Evolutionary conservation across 30 jellyfish, hydroid and myxozoan species (phyloP), one percentile per base, ranked within the genome.

Genomic region (Cassiopea andromeda): DNA sequence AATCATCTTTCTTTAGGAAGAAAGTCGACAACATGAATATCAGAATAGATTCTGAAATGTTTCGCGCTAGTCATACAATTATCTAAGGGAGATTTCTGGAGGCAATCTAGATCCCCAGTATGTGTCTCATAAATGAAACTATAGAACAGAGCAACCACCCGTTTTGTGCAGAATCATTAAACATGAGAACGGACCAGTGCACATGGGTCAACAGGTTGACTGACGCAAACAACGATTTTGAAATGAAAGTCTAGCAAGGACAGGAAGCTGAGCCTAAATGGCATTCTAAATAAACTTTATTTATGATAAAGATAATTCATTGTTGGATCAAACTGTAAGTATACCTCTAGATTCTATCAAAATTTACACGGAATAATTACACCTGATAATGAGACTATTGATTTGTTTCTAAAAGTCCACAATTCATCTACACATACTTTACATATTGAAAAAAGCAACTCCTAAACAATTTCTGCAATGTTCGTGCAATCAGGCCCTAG

Each of bases 161-260:
- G 94, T 64, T 49, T 73, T 54, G 75, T 54, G 88, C 90, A 77
- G 75, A 77, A 59, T 79, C 90, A 67, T 81, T 87, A 87, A 87
- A 87, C 94, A 87, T 45, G 90, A 81, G 61, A 87, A 87, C 94
- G 94, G 68, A 74, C 94, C 94, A 87, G 67, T 87, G 94, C 80
- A 60, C 94, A 87, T 47, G 88, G 94, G 94, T 87, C 94, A 87
- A 46, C 64, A 78, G 82, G 87, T 76, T 87, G 90, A 78, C 90
- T 87, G 94, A 87, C 94, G 94, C 87, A 67, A 87, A 71, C 87
- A 76, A 45, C 81, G 80, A 78, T 67, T 86, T 87, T 87, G 83
- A 81, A 50, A 67, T 57, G 74, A 81, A n/a, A 75, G 69, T 60
- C 81, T 54, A 70, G 79, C 79, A 16, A 27, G 27, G 38, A 43